These are phyloP conservation scores for Pemphredon lugubris DNA, from an alignment of 2,888 invertebrate genomes.

Conservation along the genomic window DNA sequence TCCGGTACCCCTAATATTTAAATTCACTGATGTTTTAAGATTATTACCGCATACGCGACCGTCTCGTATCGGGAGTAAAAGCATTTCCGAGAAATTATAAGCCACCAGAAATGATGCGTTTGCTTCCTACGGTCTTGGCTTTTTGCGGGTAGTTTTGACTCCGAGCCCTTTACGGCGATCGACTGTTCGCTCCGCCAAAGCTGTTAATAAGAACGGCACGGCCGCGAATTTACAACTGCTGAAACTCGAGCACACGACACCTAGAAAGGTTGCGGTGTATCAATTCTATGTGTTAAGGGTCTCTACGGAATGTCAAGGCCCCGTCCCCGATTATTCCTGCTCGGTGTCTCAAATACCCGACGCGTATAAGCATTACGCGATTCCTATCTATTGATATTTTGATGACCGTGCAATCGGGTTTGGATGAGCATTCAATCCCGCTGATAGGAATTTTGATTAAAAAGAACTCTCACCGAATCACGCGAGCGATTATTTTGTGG, in stretches of 20 bases:
- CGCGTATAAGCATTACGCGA: conserved; percentile 12
- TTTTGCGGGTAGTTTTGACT: no score
- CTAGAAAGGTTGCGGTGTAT: conserved; percentile 50
- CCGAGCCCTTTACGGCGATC: no score
- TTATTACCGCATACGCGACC: no score
- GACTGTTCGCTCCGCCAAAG: no score
- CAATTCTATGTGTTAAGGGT: conserved; percentile 51
- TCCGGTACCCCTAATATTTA: no score
- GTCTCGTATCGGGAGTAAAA: no score
- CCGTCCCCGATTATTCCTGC: conserved; percentile 50
- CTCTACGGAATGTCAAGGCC: conserved; percentile 62
- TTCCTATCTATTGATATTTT: conserved; percentile 24
- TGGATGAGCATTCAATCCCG: background rate
- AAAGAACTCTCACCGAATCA: background rate
- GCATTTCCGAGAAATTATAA: no score
- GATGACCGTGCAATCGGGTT: conserved; percentile 13
- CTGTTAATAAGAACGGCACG: background rate
- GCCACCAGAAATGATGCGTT: no score
- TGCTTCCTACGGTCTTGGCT: no score
- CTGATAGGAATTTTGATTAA: background rate
- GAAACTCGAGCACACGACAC: conserved; percentile 18
- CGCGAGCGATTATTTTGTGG: background rate
- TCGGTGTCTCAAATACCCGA: conserved; percentile 30
- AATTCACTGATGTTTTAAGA: no score
- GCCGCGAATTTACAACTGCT: background rate